Evolutionary conservation across 1,140 invertebrate species (phyloP), one percentile per base, ranked within the genome.

Genomic region (Caerostris extrusa): DNA sequence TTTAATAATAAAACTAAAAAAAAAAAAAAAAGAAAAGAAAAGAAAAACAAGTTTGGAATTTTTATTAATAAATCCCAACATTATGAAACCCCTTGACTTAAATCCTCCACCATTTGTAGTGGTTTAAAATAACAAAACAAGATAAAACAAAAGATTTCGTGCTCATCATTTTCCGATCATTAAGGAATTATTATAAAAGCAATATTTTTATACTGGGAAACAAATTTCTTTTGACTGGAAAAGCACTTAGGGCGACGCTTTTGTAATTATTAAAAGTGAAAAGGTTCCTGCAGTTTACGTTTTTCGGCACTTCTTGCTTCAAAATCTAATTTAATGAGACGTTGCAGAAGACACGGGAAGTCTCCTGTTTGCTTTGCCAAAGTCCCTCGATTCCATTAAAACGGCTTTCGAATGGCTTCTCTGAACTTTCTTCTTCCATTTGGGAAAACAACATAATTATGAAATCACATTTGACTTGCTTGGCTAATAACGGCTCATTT

Each of bases 381-480:
- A 4, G 50, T 19, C 50, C 34, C 10, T 34, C 34, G 10, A 50
- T 50, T 77, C 69, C 69, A 77, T 77, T 77, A 53, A 10, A 71
- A 3, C 50, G 5, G 19, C 50, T 34, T 77, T 34, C 50, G 7
- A 12, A 12, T 17, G 8, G 61, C 61, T 64, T 17, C n/a, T 5
- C 14, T 10, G 8, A 50, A 50, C 12, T 77, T 34, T 10, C 60
- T 14, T 10, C 7, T 34, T 69, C 67, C 67, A 53, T 77, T 77
- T 77, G 34, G 34, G 50, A 34, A 50, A 0, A 34, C 69, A 5
- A 34, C 10, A 34, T 14, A 77, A 77, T 77, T 77, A 77, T 50
- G 34, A 77, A 77, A 77, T 77, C 69, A 77, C 34, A 77, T 77
- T 77, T 77, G 69, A 77, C 69, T 77, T 77, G 8, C 34, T 50